A percentile compares a stretch with the other conserved stretches of the same genome.
Conservation (phyloP, 2,888 invertebrate genomes). For the Scaptomyza parva region DNA sequence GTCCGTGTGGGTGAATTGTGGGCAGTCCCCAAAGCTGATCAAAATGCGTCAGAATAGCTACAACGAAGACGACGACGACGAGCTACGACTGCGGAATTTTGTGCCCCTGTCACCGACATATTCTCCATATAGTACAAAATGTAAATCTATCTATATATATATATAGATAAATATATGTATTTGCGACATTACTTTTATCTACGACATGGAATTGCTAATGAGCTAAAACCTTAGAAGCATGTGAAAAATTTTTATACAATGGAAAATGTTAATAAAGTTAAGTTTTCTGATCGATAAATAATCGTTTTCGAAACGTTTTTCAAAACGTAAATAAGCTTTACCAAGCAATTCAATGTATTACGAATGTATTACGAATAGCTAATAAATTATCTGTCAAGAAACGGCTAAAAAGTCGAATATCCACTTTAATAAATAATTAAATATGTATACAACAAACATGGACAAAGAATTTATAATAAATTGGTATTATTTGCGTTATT, state of each 20-base stretch:
- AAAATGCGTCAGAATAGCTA: slow-evolving; percentile 65
- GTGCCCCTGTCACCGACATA: slow-evolving; percentile 67
- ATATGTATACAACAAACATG: neutral
- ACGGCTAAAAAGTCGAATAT: neutral
- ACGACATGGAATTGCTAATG: slow-evolving; percentile 11
- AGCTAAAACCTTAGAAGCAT: slow-evolving; percentile 3
- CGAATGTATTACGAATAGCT: neutral
- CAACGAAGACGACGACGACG: slow-evolving; percentile 48
- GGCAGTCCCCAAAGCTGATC: slow-evolving; percentile 64
- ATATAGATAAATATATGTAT: slow-evolving; percentile 10
- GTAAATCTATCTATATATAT: slow-evolving; percentile 14
- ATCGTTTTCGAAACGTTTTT: neutral
- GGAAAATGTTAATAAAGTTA: neutral
- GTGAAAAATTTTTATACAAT: neutral
- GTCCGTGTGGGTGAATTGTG: slow-evolving; percentile 22
- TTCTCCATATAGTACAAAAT: slow-evolving; percentile 24
- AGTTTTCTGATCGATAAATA: slow-evolving; percentile 1
- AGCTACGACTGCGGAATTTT: slow-evolving; percentile 58
- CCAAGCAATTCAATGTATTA: too few relatives aligned
- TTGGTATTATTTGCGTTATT: neutral
- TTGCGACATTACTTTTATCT: slow-evolving; percentile 16
- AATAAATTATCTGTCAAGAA: neutral
- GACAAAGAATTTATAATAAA: neutral
- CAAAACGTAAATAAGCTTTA: neutral
- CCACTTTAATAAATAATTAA: neutral